Percentiles rank a stretch among this genome's conserved stretches.
Evolutionary conservation across 2,888 invertebrate species (phyloP).

Genomic region (Eupithecia centaureata): DNA sequence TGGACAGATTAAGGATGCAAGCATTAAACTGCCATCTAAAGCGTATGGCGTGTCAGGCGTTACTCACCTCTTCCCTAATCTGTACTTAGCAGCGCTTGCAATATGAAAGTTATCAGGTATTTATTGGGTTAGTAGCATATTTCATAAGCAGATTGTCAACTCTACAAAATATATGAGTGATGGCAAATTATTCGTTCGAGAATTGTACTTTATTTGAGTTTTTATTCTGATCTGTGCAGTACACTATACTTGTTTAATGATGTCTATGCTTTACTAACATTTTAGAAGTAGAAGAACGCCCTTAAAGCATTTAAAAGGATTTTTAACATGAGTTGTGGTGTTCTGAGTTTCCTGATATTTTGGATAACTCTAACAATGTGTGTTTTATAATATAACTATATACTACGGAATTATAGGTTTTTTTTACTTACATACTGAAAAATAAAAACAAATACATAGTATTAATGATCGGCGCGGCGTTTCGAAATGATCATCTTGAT

Average conservation of each 20-base stretch:
- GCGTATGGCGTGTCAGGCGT: slow-evolving; percentile 44
- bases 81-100: slow-evolving; percentile 75
- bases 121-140: slow-evolving; percentile 37
- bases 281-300: background rate
- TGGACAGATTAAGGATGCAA: slow-evolving; percentile 19
- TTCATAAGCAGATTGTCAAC: slow-evolving; percentile 26
- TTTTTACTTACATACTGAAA: background rate
- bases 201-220: background rate
- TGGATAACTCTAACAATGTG: too few relatives aligned
- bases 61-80: slow-evolving; percentile 77
- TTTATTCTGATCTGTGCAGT: background rate
- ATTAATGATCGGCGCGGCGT: background rate
- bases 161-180: slow-evolving; percentile 24
- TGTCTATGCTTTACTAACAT: background rate
- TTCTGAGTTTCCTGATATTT: too few relatives aligned
- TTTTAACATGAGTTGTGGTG: background rate
- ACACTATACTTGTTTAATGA: background rate
- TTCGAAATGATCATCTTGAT: background rate
- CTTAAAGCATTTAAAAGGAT: background rate
- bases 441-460: background rate
- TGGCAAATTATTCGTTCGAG: slow-evolving; percentile 8
- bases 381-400: background rate
- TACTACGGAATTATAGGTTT: background rate
- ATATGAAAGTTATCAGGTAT: slow-evolving; percentile 50
- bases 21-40: slow-evolving; percentile 49